Evolutionary conservation across 2,113 vertebrate species (phyloP).

Genomic region (Elgaria multicarinata): DNA sequence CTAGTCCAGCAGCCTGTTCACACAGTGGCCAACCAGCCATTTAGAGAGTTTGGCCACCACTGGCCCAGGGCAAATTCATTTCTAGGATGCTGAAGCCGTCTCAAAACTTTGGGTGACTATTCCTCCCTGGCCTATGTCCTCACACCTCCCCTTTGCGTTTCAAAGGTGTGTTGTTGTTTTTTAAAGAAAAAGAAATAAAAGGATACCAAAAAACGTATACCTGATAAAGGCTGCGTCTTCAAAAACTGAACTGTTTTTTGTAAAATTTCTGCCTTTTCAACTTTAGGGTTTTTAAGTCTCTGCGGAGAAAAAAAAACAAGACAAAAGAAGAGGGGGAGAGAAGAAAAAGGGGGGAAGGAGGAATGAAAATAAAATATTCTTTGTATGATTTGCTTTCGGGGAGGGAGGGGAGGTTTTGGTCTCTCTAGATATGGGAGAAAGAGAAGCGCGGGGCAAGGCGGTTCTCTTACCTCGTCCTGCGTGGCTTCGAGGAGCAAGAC

Average conservation of each 20-base stretch:
- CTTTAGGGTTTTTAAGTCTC: constrained; percentile 84
- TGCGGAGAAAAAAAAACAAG: constrained; percentile 35
- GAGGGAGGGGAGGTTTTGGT: background rate
- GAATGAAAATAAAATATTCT: background rate
- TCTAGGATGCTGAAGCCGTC: no score
- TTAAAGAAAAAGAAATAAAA: background rate
- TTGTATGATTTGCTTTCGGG: background rate
- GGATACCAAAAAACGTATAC: constrained; percentile 29
- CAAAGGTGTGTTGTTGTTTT: no score
- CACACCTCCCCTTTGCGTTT: no score
- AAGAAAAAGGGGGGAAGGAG: background rate
- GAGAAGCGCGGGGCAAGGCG: background rate
- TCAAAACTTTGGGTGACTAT: no score
- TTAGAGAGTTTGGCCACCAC: no score
- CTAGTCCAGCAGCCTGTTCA: no score
- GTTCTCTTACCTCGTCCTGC: constrained; percentile 64
- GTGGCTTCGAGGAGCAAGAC: constrained; percentile 68
- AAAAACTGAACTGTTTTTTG: constrained; percentile 75
- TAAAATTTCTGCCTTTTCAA: constrained; percentile 85
- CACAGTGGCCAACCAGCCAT: no score
- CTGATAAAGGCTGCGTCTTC: constrained; percentile 48
- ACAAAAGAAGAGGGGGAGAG: background rate
- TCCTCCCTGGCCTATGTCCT: no score
- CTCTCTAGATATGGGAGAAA: background rate
- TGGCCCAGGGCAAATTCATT: no score